These are phyloP conservation scores for Metallyticus violacea DNA, from an alignment of 2,888 invertebrate species.

Conservation along the genomic window DNA sequence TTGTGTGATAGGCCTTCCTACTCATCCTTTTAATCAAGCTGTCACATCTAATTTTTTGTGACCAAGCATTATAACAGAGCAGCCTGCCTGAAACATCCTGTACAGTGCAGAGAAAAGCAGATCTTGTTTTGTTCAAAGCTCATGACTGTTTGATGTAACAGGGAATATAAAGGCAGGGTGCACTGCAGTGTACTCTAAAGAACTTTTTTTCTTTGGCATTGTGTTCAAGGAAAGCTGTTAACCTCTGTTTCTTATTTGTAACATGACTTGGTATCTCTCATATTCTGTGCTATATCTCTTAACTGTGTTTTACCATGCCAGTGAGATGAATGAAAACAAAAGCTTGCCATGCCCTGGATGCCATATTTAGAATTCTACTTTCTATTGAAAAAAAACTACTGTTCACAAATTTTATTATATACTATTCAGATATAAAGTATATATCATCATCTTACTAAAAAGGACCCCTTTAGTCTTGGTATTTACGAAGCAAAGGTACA, in stretches of 20 bases:
- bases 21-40: neutral
- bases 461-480: neutral
- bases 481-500: neutral
- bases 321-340: neutral
- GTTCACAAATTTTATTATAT: neutral
- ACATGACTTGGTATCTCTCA: neutral
- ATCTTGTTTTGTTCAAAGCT: neutral
- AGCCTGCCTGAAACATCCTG: neutral
- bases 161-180: neutral
- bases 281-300: neutral
- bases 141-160: neutral
- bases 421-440: too few relatives aligned
- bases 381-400: neutral
- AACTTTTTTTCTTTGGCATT: neutral
- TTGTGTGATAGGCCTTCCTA: neutral
- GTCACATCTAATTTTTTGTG: too few relatives aligned
- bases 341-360: neutral
- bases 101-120: neutral
- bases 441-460: neutral
- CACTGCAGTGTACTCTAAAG: neutral
- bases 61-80: neutral
- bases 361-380: neutral
- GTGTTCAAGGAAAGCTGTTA: neutral
- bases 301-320: neutral
- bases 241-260: neutral